A percentile compares a stretch with the other conserved stretches of the same genome.
phyloP scores from a whole-genome alignment of 2,797 vertebrate species.

The Eremophila alpestris region DNA sequence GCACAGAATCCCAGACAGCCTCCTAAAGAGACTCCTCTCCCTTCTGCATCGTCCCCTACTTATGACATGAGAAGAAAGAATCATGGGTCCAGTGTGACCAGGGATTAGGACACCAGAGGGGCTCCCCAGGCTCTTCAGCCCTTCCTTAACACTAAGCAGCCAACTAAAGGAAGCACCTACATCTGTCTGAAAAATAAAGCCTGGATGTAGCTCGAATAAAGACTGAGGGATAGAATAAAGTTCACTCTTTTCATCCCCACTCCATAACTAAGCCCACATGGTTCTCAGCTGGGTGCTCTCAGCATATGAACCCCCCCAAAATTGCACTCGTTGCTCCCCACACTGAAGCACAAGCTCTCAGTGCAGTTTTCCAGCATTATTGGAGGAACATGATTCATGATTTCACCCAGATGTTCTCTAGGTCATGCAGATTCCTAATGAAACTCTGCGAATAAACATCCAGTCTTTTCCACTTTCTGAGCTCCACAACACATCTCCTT shows the following conservation, averaged over 20 bases:
- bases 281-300: background rate
- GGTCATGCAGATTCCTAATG: background rate
- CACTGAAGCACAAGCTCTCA: background rate
- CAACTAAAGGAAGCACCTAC: background rate
- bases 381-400: fast-evolving
- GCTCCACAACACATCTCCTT: background rate
- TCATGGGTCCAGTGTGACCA: background rate
- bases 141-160: background rate
- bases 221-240: background rate
- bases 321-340: fast-evolving
- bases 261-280: background rate
- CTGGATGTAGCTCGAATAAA: background rate
- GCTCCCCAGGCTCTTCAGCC: background rate
- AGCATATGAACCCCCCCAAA: background rate
- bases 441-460: background rate
- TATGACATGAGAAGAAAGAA: background rate
- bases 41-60: background rate
- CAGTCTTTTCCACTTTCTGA: background rate
- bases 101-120: background rate
- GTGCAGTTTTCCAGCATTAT: background rate
- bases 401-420: background rate
- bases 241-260: background rate
- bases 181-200: background rate
- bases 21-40: background rate
- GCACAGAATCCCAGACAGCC: background rate